These are phyloP conservation scores for Hylaea fasciaria DNA, from an alignment of 2,888 invertebrate genomes.

Conservation along the genomic window DNA sequence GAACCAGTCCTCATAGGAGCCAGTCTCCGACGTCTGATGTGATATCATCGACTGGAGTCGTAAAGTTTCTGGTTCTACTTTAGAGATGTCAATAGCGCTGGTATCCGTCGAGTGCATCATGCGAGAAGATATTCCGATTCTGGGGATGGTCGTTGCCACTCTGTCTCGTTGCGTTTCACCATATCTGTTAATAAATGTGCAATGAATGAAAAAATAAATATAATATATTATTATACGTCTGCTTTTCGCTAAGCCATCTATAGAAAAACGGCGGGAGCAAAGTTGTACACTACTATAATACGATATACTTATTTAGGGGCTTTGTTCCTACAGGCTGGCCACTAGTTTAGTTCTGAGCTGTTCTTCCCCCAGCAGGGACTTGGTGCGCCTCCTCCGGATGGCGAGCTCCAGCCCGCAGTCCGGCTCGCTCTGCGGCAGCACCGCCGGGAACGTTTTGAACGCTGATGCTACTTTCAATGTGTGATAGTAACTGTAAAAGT, in stretches of 20 bases:
- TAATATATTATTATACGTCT: too few relatives aligned
- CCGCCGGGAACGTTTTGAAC: conserved; percentile 68
- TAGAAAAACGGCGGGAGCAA: too few relatives aligned
- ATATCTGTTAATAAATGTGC: conserved; percentile 52
- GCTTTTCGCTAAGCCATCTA: too few relatives aligned
- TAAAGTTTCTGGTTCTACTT: conserved; percentile 39
- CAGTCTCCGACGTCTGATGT: conserved; percentile 57
- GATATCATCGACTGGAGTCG: conserved; percentile 50
- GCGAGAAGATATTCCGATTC: conserved; percentile 40
- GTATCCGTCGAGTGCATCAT: conserved; percentile 45
- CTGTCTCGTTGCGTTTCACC: conserved; percentile 46
- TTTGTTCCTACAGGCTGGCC: conserved; percentile 63
- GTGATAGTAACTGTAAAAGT: conserved; percentile 67
- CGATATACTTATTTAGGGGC: neutral
- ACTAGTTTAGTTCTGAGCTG: conserved; percentile 70
- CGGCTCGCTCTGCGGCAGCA: conserved; percentile 54
- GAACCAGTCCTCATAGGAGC: conserved; percentile 69
- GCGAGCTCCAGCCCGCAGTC: conserved; percentile 77
- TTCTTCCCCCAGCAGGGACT: conserved; percentile 74
- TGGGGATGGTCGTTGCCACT: conserved; percentile 19
- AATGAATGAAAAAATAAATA: neutral
- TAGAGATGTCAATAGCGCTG: conserved; percentile 48
- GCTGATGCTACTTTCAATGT: conserved; percentile 66
- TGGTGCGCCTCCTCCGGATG: conserved; percentile 75
- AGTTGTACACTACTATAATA: too few relatives aligned